These are phyloP conservation scores for Euura lappo DNA, from an alignment of 1,140 invertebrate genomes.

Conservation along the genomic window DNA sequence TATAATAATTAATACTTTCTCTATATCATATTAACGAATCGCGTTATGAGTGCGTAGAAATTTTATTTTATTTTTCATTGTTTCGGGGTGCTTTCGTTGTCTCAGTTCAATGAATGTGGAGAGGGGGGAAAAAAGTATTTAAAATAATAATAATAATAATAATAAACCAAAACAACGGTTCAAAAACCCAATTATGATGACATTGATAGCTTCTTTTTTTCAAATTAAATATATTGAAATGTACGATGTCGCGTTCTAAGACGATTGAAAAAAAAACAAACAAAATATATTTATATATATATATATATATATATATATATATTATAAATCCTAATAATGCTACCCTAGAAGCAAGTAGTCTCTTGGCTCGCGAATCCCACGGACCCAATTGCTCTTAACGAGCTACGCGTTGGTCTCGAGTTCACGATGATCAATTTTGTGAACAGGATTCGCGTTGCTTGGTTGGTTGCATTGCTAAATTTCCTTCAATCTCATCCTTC, in stretches of 20 bases:
- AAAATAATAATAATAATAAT: not conserved
- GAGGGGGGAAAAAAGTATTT: not conserved
- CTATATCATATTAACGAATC: not conserved
- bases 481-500: not conserved
- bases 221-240: not conserved
- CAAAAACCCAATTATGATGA: no score
- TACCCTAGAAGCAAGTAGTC: constrained; percentile 1
- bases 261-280: not conserved
- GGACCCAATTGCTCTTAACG: no score
- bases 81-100: not conserved
- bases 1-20: constrained; percentile 1
- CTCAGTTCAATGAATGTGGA: not conserved
- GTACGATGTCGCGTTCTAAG: not conserved
- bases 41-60: not conserved
- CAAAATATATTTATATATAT: not conserved
- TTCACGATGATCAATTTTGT: no score
- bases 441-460: not conserved
- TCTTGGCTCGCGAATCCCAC: no score
- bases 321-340: not conserved
- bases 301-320: not conserved
- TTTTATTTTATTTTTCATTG: not conserved
- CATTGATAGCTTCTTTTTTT: not conserved
- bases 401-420: no score
- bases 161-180: not conserved
- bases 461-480: not conserved